A percentile compares a stretch with the other conserved stretches of the same genome.
Conservation (phyloP, 2,113 vertebrate genomes). For the Aplodontia rufa region DNA sequence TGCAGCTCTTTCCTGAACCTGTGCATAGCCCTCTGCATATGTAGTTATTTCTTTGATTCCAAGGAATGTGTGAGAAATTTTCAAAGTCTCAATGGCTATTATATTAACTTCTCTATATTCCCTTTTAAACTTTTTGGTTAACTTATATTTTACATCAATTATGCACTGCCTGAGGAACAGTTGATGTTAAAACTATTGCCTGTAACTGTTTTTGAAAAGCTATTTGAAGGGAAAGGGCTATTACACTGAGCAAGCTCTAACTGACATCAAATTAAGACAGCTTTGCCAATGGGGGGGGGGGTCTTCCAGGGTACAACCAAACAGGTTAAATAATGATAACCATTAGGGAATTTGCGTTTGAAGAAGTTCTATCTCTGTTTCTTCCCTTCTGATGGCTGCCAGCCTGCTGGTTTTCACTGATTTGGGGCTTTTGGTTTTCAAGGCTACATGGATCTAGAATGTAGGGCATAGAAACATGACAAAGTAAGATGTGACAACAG, state of each 20-base stretch:
- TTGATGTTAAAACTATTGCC: neutral
- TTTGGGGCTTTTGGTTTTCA: neutral
- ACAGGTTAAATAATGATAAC: neutral
- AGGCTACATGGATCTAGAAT: neutral
- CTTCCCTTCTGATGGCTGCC: neutral
- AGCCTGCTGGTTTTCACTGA: neutral
- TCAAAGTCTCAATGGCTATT: neutral
- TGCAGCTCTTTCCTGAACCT: neutral
- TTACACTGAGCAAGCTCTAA: neutral
- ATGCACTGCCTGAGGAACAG: neutral
- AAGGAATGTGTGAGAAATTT: neutral
- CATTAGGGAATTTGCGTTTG: neutral
- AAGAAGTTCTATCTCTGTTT: neutral
- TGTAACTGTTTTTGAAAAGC: neutral
- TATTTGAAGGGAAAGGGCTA: neutral
- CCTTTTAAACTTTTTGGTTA: conserved; percentile 3
- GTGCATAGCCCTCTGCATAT: neutral
- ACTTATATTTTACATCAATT: neutral
- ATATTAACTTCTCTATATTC: neutral
- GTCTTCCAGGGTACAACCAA: neutral
- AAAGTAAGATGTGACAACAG: neutral
- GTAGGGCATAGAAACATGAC: neutral
- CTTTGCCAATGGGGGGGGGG: neutral
- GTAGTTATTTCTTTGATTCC: neutral
- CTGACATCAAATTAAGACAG: neutral